Percentiles rank a stretch among this genome's conserved stretches.
These are phyloP conservation scores for Sus scrofa DNA, from an alignment of 2,113 vertebrate genomes.

Conservation along the genomic window T2T-Sscrofa CM000824.6:56764501-56765000, in stretches of 20 bases:
- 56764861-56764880: background rate
- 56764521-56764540: background rate
- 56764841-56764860: background rate
- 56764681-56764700: background rate
- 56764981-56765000: background rate
- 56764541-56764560: background rate
- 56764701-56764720: background rate
- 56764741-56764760: background rate
- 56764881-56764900: background rate
- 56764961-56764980: background rate
- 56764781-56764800: background rate
- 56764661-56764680: background rate
- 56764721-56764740: background rate
- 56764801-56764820: background rate
- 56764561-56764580: background rate
- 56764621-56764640: background rate
- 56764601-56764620: background rate
- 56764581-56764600: background rate
- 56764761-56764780: background rate
- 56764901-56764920: constrained; percentile 39
- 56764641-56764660: background rate
- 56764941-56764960: background rate
- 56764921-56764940: constrained; percentile 33
- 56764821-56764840: background rate
- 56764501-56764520: background rate